A percentile compares a stretch with the other conserved stretches of the same genome.
These are phyloP conservation scores for Nestor notabilis DNA, from an alignment of 2,113 vertebrate genomes.

Conservation along the genomic window DNA sequence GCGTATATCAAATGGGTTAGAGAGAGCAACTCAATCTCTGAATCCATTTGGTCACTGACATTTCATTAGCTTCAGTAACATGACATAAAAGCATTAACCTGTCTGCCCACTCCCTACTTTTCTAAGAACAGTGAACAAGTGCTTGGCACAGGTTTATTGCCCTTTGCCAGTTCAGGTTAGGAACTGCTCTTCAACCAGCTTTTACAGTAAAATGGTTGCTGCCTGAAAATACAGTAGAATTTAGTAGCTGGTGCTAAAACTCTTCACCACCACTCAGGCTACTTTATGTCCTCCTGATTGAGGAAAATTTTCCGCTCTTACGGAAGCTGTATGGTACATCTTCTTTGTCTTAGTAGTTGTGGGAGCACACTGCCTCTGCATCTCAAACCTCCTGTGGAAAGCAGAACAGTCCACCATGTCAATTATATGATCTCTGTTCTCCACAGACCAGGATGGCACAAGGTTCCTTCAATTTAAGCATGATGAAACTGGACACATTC, in stretches of 20 bases:
- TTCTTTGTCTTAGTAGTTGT: not conserved
- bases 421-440: not conserved
- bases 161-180: not conserved
- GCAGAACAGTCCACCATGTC: not conserved
- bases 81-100: not conserved
- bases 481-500: not conserved
- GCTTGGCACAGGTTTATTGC: not conserved
- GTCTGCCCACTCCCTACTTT: not conserved
- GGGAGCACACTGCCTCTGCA: not conserved
- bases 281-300: not conserved
- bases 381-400: not conserved
- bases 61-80: not conserved
- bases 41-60: not conserved
- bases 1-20: not conserved
- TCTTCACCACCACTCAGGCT: not conserved
- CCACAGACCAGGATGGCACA: not conserved
- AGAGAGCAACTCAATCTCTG: not conserved
- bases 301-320: not conserved
- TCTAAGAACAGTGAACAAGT: not conserved
- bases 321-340: not conserved
- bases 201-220: not conserved
- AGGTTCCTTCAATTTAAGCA: not conserved
- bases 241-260: not conserved
- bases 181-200: not conserved
- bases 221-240: not conserved